A percentile compares a stretch with the other conserved stretches of the same genome.
These are phyloP conservation scores for Drosophila paranaensis DNA, from an alignment of 2,888 invertebrate species.

Conservation along the genomic window DNA sequence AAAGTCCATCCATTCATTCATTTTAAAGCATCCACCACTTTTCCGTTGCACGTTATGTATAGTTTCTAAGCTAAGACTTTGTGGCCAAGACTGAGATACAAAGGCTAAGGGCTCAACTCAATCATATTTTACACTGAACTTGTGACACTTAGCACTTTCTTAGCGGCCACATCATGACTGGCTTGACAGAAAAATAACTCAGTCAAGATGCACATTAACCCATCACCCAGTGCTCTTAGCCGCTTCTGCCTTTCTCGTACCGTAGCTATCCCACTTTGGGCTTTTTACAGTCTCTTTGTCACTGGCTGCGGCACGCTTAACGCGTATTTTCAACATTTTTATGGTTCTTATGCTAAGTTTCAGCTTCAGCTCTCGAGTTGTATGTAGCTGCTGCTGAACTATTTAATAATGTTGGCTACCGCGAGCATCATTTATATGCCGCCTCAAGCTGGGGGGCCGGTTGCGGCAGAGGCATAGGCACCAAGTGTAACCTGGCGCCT, in stretches of 20 bases:
- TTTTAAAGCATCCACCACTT: background rate
- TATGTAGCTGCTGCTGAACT: slow-evolving; percentile 69
- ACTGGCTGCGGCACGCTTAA: slow-evolving; percentile 20
- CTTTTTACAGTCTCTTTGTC: slow-evolving; percentile 8
- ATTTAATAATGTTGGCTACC: slow-evolving; percentile 75
- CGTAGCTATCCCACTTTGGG: background rate
- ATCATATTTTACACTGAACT: slow-evolving; percentile 44
- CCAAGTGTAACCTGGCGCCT: slow-evolving; percentile 34
- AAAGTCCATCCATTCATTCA: background rate
- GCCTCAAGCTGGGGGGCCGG: slow-evolving; percentile 12
- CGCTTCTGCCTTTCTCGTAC: background rate
- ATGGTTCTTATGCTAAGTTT: slow-evolving; percentile 42
- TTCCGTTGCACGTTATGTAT: background rate
- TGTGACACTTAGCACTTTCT: slow-evolving; percentile 64
- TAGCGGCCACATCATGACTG: slow-evolving; percentile 57
- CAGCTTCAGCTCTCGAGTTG: slow-evolving; percentile 37
- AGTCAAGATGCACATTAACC: slow-evolving; percentile 59
- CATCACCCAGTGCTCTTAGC: slow-evolving; percentile 27
- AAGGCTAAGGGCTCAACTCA: slow-evolving; percentile 14
- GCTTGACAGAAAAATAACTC: slow-evolving; percentile 62
- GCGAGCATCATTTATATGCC: slow-evolving; percentile 49
- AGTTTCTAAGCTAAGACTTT: background rate
- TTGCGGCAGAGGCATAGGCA: background rate
- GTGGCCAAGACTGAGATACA: background rate
- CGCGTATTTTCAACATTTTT: slow-evolving; percentile 60